A percentile compares a stretch with the other conserved stretches of the same genome.
Evolutionary conservation across 2,797 vertebrate genomes (phyloP).

Genomic region (Neomorphus geoffroyi): DNA sequence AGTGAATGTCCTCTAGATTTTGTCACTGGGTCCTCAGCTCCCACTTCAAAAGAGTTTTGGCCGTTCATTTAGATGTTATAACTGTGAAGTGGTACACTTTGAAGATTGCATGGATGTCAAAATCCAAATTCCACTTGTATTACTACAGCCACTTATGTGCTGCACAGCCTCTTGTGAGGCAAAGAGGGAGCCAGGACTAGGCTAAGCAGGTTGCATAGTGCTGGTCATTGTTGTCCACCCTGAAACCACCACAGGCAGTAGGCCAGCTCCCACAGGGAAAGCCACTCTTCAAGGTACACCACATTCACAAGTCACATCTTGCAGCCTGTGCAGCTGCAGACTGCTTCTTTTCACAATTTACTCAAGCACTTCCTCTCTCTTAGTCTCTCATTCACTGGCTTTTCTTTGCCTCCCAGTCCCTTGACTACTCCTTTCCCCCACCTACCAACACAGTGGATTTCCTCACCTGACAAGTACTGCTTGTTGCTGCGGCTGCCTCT

Average conservation of each 20-base stretch:
- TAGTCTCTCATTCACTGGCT: neutral
- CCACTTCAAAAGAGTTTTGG: conserved; percentile 16
- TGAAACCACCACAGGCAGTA: neutral
- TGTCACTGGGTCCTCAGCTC: neutral
- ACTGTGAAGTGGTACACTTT: neutral
- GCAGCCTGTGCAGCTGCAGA: neutral
- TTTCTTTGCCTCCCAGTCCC: neutral
- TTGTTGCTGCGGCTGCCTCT: neutral
- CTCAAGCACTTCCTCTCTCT: neutral
- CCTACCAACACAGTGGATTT: neutral
- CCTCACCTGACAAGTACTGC: neutral
- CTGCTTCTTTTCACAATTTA: neutral
- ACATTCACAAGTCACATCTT: neutral
- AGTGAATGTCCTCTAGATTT: neutral
- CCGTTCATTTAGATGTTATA: neutral
- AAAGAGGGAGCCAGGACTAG: neutral
- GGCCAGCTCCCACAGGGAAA: neutral
- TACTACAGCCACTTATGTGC: neutral
- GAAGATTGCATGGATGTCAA: neutral
- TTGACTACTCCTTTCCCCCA: neutral
- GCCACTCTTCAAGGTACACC: neutral
- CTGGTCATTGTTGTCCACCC: neutral
- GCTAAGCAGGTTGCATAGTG: neutral
- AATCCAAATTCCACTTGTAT: neutral
- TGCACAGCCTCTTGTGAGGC: neutral